phyloP scores from a whole-genome alignment of 35 echinoderm and acorn worm species.

The Apostichopus californicus region DNA sequence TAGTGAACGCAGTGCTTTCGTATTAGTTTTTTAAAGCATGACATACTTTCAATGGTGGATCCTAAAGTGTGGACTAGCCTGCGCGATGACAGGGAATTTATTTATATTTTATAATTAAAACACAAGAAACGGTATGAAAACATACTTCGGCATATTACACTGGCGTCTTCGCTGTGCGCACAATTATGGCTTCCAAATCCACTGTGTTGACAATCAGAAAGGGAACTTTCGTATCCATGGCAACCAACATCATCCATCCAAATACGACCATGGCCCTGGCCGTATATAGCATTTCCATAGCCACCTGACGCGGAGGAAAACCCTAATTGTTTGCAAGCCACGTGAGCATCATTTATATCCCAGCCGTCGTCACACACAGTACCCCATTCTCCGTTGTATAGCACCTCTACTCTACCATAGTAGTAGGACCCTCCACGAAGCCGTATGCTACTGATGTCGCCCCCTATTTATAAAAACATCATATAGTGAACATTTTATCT shows the following conservation, averaged over 20 bases:
- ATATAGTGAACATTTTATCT: too few species aligned
- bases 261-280: constrained; percentile 25
- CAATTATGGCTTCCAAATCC: background rate
- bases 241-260: constrained; percentile 69
- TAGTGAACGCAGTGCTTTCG: too few species aligned
- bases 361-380: background rate
- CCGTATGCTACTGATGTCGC: background rate
- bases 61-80: too few species aligned
- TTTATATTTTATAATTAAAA: too few species aligned
- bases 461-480: too few species aligned
- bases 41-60: too few species aligned
- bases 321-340: constrained; percentile 54
- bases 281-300: background rate
- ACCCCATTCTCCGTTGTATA: constrained; percentile 7
- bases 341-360: constrained; percentile 32
- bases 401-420: constrained; percentile 11
- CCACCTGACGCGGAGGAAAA: background rate
- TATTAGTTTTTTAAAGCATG: too few species aligned
- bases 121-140: too few species aligned
- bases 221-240: constrained; percentile 8
- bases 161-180: background rate
- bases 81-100: too few species aligned
- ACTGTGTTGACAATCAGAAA: background rate
- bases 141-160: background rate
- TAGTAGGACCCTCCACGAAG: background rate